Conservation (phyloP, 2,888 invertebrate species). For the Aspidiotus destructor region DNA sequence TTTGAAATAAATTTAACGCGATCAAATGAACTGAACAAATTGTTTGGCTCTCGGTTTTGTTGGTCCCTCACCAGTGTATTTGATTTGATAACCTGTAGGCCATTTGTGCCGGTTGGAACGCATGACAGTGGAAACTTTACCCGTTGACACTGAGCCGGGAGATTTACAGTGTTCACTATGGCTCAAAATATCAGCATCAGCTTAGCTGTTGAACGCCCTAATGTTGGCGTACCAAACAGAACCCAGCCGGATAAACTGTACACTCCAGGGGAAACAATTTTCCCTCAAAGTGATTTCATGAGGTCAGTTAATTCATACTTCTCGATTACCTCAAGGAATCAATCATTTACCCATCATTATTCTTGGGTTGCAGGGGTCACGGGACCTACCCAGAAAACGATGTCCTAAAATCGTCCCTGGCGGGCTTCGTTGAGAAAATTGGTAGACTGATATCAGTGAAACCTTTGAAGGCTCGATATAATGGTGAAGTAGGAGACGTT, state of each 20-base stretch:
- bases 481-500: constrained; percentile 93
- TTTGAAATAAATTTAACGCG: too few species aligned
- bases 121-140: too few species aligned
- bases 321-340: constrained; percentile 10
- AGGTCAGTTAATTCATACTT: constrained; percentile 48
- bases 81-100: too few species aligned
- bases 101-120: too few species aligned
- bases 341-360: constrained; percentile 7
- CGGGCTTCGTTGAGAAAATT: constrained; percentile 86
- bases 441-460: constrained; percentile 88
- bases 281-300: constrained; percentile 71
- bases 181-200: constrained; percentile 21
- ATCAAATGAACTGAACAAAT: too few species aligned
- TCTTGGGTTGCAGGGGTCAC: constrained; percentile 65
- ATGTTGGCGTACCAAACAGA: constrained; percentile 3
- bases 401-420: constrained; percentile 81
- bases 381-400: constrained; percentile 82
- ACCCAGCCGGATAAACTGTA: constrained; percentile 44
- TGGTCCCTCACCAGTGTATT: too few species aligned
- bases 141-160: too few species aligned
- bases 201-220: constrained; percentile 17
- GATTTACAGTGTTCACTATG: constrained; percentile 1
- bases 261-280: constrained; percentile 82
- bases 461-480: constrained; percentile 82
- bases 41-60: too few species aligned